These are phyloP conservation scores for Eptesicus fuscus DNA, from an alignment of 2,113 vertebrate species.

Conservation along the genomic window DNA sequence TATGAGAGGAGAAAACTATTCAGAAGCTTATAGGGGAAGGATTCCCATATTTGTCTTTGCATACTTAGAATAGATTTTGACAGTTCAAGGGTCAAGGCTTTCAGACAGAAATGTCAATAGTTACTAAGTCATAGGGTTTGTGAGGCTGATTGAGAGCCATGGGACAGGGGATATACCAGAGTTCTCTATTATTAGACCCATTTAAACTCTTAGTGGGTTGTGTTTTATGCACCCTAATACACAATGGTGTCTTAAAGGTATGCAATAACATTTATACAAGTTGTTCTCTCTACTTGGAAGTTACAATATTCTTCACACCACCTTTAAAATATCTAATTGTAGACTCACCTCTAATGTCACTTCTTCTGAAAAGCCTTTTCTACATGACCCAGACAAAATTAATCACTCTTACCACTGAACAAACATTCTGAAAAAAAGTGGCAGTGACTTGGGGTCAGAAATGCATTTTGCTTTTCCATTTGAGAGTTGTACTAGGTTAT, in stretches of 20 bases:
- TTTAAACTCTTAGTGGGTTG: background rate
- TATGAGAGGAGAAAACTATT: background rate
- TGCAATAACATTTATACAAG: background rate
- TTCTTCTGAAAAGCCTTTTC: conserved; percentile 34
- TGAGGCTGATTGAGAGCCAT: background rate
- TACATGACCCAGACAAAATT: conserved; percentile 21
- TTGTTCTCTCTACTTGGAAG: conserved; percentile 1
- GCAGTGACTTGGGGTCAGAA: conserved; percentile 24
- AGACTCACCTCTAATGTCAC: background rate
- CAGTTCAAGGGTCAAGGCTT: background rate
- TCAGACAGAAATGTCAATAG: background rate
- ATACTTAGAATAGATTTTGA: conserved; percentile 21
- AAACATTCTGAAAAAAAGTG: conserved; percentile 16
- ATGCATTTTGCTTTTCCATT: background rate
- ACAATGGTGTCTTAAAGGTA: background rate
- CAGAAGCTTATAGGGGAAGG: background rate
- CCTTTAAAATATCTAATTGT: background rate
- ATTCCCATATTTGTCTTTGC: background rate
- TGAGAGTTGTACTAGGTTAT: conserved; percentile 3
- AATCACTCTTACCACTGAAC: background rate
- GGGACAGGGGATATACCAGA: background rate
- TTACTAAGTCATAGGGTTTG: background rate
- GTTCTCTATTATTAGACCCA: background rate
- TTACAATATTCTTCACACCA: background rate
- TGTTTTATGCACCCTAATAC: background rate